phyloP scores from a whole-genome alignment of 2,888 invertebrate genomes.

The Machimus atricapillus region DNA sequence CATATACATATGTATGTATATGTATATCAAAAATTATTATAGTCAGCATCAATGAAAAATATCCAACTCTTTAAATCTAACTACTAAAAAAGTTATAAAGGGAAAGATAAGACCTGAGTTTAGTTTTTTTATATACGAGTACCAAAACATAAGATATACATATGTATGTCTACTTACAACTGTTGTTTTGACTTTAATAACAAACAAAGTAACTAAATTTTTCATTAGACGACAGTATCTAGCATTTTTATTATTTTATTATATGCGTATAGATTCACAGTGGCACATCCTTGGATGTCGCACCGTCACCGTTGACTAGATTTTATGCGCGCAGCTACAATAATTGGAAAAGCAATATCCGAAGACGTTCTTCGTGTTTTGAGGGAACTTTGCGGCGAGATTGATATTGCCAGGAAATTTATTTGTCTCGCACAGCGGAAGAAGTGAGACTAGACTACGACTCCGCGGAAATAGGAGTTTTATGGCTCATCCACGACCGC shows the following conservation, averaged over 20 bases:
- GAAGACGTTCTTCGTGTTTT: background rate
- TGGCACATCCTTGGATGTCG: background rate
- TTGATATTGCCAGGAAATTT: constrained; percentile 9
- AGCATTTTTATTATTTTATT: background rate
- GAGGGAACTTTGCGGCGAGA: background rate
- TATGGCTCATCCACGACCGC: background rate
- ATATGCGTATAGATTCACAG: background rate
- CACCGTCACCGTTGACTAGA: background rate
- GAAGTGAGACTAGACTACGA: background rate
- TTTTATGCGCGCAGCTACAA: background rate
- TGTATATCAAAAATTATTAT: too few relatives aligned
- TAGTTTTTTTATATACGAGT: background rate
- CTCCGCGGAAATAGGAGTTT: background rate
- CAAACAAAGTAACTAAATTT: background rate
- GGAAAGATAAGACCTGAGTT: background rate
- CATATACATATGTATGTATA: too few relatives aligned
- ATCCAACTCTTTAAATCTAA: background rate
- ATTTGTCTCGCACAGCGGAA: background rate
- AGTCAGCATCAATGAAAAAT: background rate
- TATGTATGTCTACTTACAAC: background rate
- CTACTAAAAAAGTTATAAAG: background rate
- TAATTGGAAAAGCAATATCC: constrained; percentile 26
- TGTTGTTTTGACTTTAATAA: background rate
- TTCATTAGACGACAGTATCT: too few relatives aligned
- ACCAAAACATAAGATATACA: too few relatives aligned